Base-by-base conservation (phyloP, 2,113 vertebrate genomes). In the Sula dactylatra region DNA sequence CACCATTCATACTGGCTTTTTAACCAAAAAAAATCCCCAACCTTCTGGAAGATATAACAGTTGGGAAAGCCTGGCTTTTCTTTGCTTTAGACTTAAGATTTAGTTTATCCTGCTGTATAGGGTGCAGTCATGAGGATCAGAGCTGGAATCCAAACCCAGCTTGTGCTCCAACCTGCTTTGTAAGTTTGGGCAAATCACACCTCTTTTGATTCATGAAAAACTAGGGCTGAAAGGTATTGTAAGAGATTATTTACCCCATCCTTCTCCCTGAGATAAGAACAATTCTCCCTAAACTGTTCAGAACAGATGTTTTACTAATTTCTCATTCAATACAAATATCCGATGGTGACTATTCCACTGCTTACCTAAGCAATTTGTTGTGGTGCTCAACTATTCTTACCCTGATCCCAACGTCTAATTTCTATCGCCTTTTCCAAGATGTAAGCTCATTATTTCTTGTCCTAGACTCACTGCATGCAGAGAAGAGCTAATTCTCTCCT, bases 401-500 rank as follows among this genome's bases (percentile, higher is more conserved):
- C 72, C 77, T 55, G 20, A 87, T 36, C 86, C 52, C 70, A 78
- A 29, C 3, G 3, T 59, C 44, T 58, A 14, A 84, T 90, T 92
- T 84, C 47, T 49, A 1, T 16, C 2, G 1, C 70, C 54, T 50
- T 65, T 93, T 80, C 81, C 87, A 88, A 76, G 77, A 36, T 38
- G 25, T 91, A 93, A 93, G 73, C 94, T 96, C 89, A 61, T 95
- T 96, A 96, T 85, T 96, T 77, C 90, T 77, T 47, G 21, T 84
- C 84, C 74, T 26, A 49, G 70, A 34, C 84, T 47, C 15, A 8
- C 61, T 34, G 84, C 54, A 42, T 3, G 66, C 87, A 90, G 84
- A 83, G 89, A 82, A 72, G 61, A 90, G 45, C 85, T 91, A 90
- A 94, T 88, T 88, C 87, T 86, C 84, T 85, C 79, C 54, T 27